Base-by-base conservation (phyloP, 1,140 invertebrate species). In the Drosophila miranda region DNA sequence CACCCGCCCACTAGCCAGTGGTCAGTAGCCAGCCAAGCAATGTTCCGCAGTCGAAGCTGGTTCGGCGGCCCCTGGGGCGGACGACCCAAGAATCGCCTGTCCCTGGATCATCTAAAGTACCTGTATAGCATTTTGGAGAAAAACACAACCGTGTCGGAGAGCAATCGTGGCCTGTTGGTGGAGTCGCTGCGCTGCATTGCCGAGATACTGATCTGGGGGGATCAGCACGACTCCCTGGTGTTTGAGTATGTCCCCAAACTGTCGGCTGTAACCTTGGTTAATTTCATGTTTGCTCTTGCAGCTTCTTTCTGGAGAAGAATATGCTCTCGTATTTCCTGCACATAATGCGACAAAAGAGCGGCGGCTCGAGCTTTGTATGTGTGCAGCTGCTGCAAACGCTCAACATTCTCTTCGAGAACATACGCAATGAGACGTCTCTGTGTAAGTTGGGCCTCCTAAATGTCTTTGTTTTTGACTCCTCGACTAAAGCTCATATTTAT, bases 381-480 rank as follows among this genome's bases (percentile, higher is more conserved):
- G 98, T 99, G 50, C 99, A 99, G 90, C 92, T 99, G 44, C 93
- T 99, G 14, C 99, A 99, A 92, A 99, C 98, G 11, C 92, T 99
- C 3, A 99, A 99, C 92, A 99, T 99, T 91, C 92, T 99, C 43
- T 99, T 99, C 94, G 98, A 99, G 93, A 99, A 99, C 91, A 99
- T 99, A 78, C 93, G 97, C 56, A 98, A 99, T 93, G 98, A 99
- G 93, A 99, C 98, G 34, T 99, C 98, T 48, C 92, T 99, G 53
- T 99, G 98, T 99, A 94, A 96, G 97, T 95, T 7, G 7, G 0
- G 2, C 16, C 7, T 28, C 11, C 6, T 5, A 38, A 38, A 38
- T 11, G 34, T 6, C 6, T 28, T 3, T n/a, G 2, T 3, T 14
- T 16, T 16, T 16, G n/a, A 7, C 4, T 1, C 28, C 5, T 6